Evolutionary conservation across 2,888 invertebrate species (phyloP), one percentile per base, ranked within the genome.

Genomic region (Psylliodes chrysocephalus): DNA sequence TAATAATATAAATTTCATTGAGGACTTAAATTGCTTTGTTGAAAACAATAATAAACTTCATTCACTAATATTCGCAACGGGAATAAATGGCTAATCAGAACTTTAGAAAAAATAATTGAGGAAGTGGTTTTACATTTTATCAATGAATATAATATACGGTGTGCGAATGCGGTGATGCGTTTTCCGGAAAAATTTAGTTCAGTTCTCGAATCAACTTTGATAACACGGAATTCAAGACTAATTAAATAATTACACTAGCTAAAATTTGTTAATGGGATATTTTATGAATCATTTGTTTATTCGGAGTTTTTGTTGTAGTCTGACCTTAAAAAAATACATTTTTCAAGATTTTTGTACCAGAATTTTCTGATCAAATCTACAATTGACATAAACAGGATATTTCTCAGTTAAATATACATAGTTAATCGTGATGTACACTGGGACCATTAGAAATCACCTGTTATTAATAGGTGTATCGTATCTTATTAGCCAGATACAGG

Each of bases 61-160:
- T 49, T 49, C 49, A 49, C n/a, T 28, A 47, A 25, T 47, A 25
- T 12, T 47, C 25, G 28, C 3, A 28, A 49, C 12, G 49, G 7
- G 30, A 5, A 8, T 8, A 18, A 42, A 18, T 7, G 42, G 12
- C 30, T 49, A 49, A 49, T 49, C 49, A 12, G 28, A 28, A 28
- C 28, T 28, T 49, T 49, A 22, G 8, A 30, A 49, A 49, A 28
- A 25, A 4, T 30, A 30, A 49, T 30, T 42, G 42, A 2, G 49
- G 49, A 49, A 49, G 49, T 28, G 49, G 49, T 49, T 49, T 30
- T 8, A 18, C 30, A 4, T 47, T n/a, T 46, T 49, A 49, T 49
- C 49, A 49, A 49, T 49, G 49, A 30, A 28, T 49, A 8, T 22
- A 30, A 28, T 49, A 8, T 22, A 47, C 22, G 22, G n/a, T n/a